A percentile compares a stretch with the other conserved stretches of the same genome.
Evolutionary conservation across 2,113 vertebrate species (phyloP).

Genomic region (Oplegnathus fasciatus): DNA sequence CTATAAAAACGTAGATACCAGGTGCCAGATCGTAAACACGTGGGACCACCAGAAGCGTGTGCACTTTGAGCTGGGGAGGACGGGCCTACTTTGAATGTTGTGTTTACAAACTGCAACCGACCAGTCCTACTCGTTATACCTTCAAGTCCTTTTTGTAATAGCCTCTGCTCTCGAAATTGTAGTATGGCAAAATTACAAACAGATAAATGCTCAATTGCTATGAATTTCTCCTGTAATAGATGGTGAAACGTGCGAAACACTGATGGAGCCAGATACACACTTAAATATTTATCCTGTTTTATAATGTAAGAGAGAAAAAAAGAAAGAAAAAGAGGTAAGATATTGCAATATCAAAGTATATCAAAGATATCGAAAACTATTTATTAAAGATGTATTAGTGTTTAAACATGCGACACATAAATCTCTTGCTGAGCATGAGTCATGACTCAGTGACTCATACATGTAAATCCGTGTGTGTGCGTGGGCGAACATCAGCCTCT

Average conservation of each 20-base stretch:
- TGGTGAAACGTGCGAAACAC: background rate
- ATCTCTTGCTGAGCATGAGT: slow-evolving; percentile 8
- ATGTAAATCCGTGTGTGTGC: background rate
- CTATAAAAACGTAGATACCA: too few relatives aligned
- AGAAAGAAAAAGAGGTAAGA: background rate
- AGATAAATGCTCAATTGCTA: background rate
- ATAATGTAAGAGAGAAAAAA: background rate
- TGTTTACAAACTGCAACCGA: too few relatives aligned
- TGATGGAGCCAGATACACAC: background rate
- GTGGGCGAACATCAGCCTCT: slow-evolving; percentile 17
- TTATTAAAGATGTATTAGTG: background rate
- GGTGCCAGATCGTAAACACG: too few relatives aligned
- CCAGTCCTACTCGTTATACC: too few relatives aligned
- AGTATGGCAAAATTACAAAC: background rate
- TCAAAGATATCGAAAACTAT: background rate
- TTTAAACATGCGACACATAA: background rate
- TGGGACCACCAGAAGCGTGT: too few relatives aligned
- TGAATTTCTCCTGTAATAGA: background rate
- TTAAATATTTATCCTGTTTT: slow-evolving; percentile 2
- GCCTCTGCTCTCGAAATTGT: background rate
- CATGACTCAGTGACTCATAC: background rate
- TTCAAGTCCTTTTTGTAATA: background rate
- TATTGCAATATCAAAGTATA: background rate
- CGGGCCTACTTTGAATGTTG: too few relatives aligned
- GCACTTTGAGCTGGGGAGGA: too few relatives aligned